Base-by-base conservation (phyloP, 2,113 vertebrate genomes). In the Leptosomus discolor region DNA sequence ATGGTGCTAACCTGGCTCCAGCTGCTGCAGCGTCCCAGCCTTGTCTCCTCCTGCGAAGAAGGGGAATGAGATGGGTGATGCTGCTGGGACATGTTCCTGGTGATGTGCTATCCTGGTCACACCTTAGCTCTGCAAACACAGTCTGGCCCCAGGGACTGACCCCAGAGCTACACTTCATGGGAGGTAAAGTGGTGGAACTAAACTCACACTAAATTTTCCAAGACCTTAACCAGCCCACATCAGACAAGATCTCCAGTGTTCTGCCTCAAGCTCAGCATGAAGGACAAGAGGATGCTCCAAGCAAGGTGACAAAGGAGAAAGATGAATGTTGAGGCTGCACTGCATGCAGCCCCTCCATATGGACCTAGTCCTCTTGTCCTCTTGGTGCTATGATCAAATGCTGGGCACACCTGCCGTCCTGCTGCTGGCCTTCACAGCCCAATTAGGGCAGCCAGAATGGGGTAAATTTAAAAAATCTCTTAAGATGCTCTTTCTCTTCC, bases 141-240 rank as follows among this genome's bases (percentile, higher is more conserved):
- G 11, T 21, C 34, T 13, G 36, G 27, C 5, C 27, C 9, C 57
- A 26, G 15, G 9, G 10, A 43, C 34, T 1, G 4, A 27, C 7
- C 6, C 16, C 1, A 0, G 41, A 48, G 41, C 21, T 65, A 29
- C 0, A 4, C 7, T 58, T n/a, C 21, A 45, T 8, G 20, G 34
- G 21, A 60, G n/a, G 41, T 57, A 27, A 61, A 37, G 14, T 4
- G 41, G 29, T 15, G 43, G 29, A 68, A 32, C 15, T 30, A 39
- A 79, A 14, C 60, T 34, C 15, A 9, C 8, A 8, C 0, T 2
- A 45, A 53, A 37, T 54, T 79, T 65, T 56, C 61, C 43, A 68
- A 85, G 29, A 43, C 16, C 19, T 87, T 50, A 75, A 51, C n/a
- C 39, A 56, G 15, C 32, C 30, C 15, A n/a, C 14, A 13, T 50